These are phyloP conservation scores for Ictidomys tridecemlineatus DNA, from an alignment of 2,113 vertebrate genomes.

Conservation along the genomic window DNA sequence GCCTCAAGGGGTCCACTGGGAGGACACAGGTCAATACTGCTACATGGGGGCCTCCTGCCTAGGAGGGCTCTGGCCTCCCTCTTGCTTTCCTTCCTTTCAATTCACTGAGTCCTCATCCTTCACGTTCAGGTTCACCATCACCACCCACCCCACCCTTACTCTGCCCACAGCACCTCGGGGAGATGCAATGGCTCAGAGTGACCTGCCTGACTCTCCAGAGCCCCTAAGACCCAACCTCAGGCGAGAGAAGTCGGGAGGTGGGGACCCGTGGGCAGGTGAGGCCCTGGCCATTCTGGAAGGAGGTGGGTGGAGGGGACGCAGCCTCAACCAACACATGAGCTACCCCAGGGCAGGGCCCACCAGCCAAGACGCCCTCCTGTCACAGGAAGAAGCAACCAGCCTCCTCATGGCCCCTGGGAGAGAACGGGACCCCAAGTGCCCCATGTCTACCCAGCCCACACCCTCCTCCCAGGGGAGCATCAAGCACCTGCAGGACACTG, in stretches of 20 bases:
- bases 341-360: fast-evolving
- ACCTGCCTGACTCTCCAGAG: neutral
- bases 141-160: neutral
- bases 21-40: neutral
- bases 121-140: neutral
- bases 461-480: neutral
- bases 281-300: neutral
- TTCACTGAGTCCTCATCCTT: neutral
- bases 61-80: neutral
- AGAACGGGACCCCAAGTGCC: neutral
- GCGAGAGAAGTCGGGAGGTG: neutral
- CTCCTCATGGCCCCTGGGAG: neutral
- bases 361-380: neutral
- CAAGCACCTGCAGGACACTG: fast-evolving
- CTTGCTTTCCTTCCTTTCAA: neutral
- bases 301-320: neutral
- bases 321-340: no score
- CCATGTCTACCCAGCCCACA: fast-evolving
- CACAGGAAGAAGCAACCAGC: neutral
- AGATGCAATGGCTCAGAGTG: neutral
- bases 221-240: neutral
- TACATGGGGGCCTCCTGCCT: neutral
- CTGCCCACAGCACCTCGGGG: neutral
- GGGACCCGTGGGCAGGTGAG: neutral
- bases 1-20: fast-evolving